These are phyloP conservation scores for Drosophila meridiana DNA, from an alignment of 2,888 invertebrate genomes.

Conservation along the genomic window DNA sequence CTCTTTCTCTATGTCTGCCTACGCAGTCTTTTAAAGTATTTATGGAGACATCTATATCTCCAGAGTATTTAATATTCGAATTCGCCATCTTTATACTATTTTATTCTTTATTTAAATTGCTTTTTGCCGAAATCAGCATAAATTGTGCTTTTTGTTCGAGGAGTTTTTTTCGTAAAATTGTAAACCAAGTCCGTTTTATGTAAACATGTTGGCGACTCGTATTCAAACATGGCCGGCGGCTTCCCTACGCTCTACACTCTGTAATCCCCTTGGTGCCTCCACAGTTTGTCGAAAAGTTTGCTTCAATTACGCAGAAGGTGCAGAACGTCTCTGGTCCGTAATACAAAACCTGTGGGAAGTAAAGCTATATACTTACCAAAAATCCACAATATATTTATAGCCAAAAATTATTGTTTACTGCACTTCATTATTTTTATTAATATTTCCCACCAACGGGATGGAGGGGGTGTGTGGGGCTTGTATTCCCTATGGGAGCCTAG, in stretches of 20 bases:
- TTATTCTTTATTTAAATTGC: slow-evolving; percentile 14
- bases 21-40: neutral
- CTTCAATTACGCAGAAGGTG: slow-evolving; percentile 70
- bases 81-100: neutral
- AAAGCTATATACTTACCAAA: slow-evolving; percentile 64
- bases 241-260: slow-evolving; percentile 21
- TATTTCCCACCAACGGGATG: slow-evolving; percentile 42
- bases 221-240: slow-evolving; percentile 71
- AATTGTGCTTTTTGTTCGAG: slow-evolving; percentile 32
- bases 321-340: slow-evolving; percentile 54
- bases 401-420: slow-evolving; percentile 38
- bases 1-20: neutral
- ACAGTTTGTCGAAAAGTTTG: slow-evolving; percentile 34
- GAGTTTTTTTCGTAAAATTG: slow-evolving; percentile 58
- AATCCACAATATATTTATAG: slow-evolving; percentile 21
- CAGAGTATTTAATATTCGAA: slow-evolving; percentile 11
- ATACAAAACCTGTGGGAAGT: slow-evolving; percentile 76
- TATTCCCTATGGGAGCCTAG: slow-evolving; percentile 20
- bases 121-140: slow-evolving; percentile 49
- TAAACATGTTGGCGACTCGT: slow-evolving; percentile 81
- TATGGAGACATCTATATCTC: neutral
- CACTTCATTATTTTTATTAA: slow-evolving; percentile 71
- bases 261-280: slow-evolving; percentile 6
- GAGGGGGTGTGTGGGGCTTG: neutral
- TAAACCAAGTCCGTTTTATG: slow-evolving; percentile 78